Conservation (phyloP, 2,113 vertebrate genomes). For the Helogale parvula region DNA sequence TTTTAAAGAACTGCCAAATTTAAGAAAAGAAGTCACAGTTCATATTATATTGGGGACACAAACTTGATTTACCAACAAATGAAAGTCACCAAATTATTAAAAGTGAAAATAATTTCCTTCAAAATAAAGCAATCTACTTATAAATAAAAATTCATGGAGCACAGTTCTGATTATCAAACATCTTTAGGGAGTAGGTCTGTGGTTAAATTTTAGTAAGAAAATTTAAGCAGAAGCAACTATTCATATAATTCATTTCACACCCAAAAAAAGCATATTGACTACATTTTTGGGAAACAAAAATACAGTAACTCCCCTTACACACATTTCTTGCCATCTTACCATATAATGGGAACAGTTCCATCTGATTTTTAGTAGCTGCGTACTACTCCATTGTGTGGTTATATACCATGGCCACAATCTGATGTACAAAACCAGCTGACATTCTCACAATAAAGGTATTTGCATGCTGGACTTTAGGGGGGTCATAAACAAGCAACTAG, state of each 20-base stretch:
- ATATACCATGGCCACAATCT: not conserved
- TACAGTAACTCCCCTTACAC: not conserved
- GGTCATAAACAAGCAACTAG: not conserved
- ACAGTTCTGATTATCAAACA: not conserved
- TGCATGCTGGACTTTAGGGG: not conserved
- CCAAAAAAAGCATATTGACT: not conserved
- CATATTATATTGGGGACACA: not conserved
- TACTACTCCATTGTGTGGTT: not conserved
- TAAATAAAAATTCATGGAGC: too few species aligned
- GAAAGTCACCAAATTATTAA: constrained; percentile 16
- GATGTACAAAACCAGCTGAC: not conserved
- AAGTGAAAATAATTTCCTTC: constrained; percentile 31
- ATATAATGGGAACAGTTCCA: not conserved
- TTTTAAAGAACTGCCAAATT: not conserved
- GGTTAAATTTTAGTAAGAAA: not conserved
- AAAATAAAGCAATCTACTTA: not conserved
- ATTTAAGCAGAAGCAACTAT: not conserved
- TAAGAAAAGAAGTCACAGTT: not conserved
- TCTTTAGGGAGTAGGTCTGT: not conserved
- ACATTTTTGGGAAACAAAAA: not conserved
- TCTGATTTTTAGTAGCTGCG: not conserved
- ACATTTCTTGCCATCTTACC: not conserved
- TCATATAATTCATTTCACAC: not conserved
- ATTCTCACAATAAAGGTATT: not conserved
- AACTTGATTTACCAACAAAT: constrained; percentile 11